phyloP scores from a whole-genome alignment of 2,888 invertebrate genomes.

The Drosophila vallismaia region DNA sequence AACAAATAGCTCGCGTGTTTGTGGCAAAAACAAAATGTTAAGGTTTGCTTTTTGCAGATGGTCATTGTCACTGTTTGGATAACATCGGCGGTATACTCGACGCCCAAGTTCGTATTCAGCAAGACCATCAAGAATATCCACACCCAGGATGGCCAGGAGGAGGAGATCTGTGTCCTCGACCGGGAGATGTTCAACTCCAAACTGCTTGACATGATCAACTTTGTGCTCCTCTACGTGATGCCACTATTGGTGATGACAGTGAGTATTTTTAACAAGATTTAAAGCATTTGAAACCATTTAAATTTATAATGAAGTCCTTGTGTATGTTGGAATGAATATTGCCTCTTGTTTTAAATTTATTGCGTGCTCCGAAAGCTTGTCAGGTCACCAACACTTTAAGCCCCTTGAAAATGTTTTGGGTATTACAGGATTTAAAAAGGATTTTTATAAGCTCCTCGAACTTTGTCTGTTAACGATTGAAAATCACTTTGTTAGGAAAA shows the following conservation, averaged over 20 bases:
- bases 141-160: constrained; percentile 82
- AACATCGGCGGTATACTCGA: constrained; percentile 91
- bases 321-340: too few species aligned
- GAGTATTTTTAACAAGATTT: constrained; percentile 76
- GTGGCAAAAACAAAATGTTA: constrained; percentile 10
- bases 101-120: constrained; percentile 93
- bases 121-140: constrained; percentile 88
- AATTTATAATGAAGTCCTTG: too few species aligned
- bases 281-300: too few species aligned
- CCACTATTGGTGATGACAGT: constrained; percentile 92
- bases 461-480: background rate
- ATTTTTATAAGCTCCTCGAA: background rate
- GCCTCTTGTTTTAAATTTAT: background rate
- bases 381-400: background rate
- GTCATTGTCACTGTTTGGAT: constrained; percentile 93
- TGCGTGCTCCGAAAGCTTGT: background rate
- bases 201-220: constrained; percentile 91
- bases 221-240: constrained; percentile 91
- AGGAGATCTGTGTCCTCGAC: constrained; percentile 89
- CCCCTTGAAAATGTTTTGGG: background rate
- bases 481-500: too few species aligned
- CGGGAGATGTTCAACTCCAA: constrained; percentile 91
- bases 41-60: constrained; percentile 85
- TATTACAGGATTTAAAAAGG: background rate
- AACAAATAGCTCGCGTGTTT: constrained; percentile 55